These are phyloP conservation scores for Macrobrachium rosenbergii DNA, from an alignment of 1,140 invertebrate species.

Conservation along the genomic window DNA sequence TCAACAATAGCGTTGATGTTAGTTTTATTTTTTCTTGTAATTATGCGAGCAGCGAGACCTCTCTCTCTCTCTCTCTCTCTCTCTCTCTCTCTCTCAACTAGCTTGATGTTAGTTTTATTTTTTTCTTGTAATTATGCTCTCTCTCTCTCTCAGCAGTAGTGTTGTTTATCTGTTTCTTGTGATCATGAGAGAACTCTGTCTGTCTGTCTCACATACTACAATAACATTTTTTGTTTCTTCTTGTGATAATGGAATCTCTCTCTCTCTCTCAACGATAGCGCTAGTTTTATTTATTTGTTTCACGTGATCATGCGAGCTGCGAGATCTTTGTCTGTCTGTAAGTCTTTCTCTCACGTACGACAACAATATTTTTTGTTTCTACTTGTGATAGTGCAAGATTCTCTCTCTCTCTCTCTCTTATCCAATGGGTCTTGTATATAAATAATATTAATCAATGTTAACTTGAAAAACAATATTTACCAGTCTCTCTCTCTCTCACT, in stretches of 20 bases:
- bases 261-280: too few species aligned
- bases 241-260: too few species aligned
- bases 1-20: neutral
- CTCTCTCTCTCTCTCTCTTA: conserved; percentile 14
- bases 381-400: neutral
- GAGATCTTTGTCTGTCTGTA: neutral
- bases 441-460: neutral
- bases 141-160: neutral
- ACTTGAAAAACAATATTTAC: neutral
- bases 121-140: too few species aligned
- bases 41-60: neutral
- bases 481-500: conserved; percentile 25
- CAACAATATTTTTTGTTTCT: neutral
- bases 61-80: too few species aligned
- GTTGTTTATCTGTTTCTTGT: neutral
- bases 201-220: too few species aligned
- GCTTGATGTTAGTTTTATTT: too few species aligned
- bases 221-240: too few species aligned
- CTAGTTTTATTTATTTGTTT: too few species aligned
- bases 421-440: neutral
- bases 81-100: too few species aligned
- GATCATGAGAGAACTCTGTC: neutral
- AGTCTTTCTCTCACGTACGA: neutral
- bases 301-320: too few species aligned
- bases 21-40: neutral